Evolutionary conservation across 2,113 vertebrate species (phyloP).

Genomic region (Trichechus manatus): DNA sequence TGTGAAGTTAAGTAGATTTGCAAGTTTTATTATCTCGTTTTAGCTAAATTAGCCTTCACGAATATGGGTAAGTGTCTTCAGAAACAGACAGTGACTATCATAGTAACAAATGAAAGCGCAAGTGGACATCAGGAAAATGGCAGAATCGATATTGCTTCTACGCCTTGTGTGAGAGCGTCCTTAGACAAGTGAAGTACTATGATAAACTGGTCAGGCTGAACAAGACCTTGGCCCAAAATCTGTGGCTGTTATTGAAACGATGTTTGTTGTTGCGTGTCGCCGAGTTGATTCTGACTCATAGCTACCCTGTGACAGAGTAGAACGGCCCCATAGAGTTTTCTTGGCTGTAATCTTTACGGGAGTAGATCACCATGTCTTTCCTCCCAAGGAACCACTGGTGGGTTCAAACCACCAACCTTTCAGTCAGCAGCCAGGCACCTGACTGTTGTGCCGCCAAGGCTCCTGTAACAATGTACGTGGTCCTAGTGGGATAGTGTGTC

Average conservation of each 20-base stretch:
- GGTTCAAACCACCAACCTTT: no score
- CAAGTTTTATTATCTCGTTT: not conserved
- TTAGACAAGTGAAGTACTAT: not conserved
- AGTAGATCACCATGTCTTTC: not conserved
- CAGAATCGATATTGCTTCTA: not conserved
- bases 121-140: not conserved
- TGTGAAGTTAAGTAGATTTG: not conserved
- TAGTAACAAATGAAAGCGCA: not conserved
- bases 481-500: not conserved
- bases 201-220: not conserved
- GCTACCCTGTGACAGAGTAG: no score
- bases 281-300: no score
- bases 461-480: no score
- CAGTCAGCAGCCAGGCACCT: no score
- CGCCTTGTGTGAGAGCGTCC: not conserved
- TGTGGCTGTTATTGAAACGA: not conserved
- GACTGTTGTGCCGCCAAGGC: no score
- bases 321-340: no score
- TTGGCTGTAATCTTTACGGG: not conserved
- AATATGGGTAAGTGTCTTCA: not conserved
- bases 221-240: not conserved
- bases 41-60: not conserved
- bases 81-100: not conserved
- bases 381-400: no score
- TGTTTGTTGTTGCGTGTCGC: not conserved